Evolutionary conservation across 2,113 vertebrate genomes (phyloP).

Genomic region (Ceyx melanurus): DNA sequence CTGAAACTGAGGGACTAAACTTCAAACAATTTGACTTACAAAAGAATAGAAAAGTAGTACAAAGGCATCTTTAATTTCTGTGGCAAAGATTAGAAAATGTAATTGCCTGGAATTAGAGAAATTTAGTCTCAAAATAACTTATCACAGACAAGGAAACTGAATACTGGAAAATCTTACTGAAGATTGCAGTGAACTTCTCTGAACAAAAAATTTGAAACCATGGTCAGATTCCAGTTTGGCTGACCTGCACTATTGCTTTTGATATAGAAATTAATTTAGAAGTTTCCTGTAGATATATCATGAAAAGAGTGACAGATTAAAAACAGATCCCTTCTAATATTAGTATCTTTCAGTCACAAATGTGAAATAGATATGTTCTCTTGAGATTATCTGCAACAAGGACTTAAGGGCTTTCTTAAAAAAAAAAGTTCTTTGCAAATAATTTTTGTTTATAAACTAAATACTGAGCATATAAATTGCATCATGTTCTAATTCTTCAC

Average conservation of each 20-base stretch:
- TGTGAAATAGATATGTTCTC: neutral
- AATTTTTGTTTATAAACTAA: neutral
- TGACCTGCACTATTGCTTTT: neutral
- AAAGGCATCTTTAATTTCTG: neutral
- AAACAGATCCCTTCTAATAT: neutral
- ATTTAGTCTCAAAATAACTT: neutral
- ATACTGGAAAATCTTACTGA: neutral
- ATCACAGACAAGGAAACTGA: neutral
- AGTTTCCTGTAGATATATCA: neutral
- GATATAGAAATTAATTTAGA: neutral
- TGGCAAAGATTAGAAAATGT: neutral
- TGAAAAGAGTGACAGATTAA: neutral
- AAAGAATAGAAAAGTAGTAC: neutral
- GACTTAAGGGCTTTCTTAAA: neutral
- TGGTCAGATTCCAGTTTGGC: neutral
- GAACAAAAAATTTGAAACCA: neutral
- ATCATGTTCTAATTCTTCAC: neutral
- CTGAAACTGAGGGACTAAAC: neutral
- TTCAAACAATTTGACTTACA: neutral
- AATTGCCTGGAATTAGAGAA: neutral
- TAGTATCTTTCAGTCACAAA: neutral
- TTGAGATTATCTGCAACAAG: neutral
- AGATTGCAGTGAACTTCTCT: neutral
- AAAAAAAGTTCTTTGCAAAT: neutral
- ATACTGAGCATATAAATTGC: neutral